Percentiles rank a stretch among this genome's conserved stretches.
Conservation (phyloP, 2,888 invertebrate species). For the Chrysolina oricalcia region DNA sequence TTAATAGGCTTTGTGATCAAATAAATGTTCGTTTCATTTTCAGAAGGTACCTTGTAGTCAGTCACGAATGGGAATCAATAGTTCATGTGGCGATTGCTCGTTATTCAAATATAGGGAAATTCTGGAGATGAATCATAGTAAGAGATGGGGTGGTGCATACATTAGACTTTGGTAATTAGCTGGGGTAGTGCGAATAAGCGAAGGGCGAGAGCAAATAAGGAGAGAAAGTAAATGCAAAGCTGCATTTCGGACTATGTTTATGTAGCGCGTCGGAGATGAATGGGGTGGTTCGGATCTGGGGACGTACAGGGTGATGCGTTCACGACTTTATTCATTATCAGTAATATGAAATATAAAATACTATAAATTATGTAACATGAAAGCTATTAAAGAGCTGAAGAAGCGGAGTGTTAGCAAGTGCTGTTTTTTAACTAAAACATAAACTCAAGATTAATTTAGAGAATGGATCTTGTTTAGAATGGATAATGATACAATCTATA, state of each 20-base stretch:
- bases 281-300: slow-evolving; percentile 50
- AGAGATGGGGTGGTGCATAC: slow-evolving; percentile 50
- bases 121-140: slow-evolving; percentile 48
- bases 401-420: too few species aligned
- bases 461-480: too few species aligned
- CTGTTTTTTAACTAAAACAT: too few species aligned
- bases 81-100: not conserved
- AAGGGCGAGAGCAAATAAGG: slow-evolving; percentile 50
- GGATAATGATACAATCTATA: too few species aligned
- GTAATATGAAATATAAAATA: too few species aligned
- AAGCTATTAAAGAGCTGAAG: too few species aligned
- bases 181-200: slow-evolving; percentile 48
- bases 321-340: too few species aligned
- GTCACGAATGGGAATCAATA: not conserved
- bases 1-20: not conserved
- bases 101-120: slow-evolving; percentile 29
- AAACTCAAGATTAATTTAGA: too few species aligned
- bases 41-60: not conserved
- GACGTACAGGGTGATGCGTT: slow-evolving; percentile 26
- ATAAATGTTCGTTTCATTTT: not conserved
- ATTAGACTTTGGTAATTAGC: slow-evolving; percentile 51
- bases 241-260: slow-evolving; percentile 60
- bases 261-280: slow-evolving; percentile 55
- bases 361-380: too few species aligned
- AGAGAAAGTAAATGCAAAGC: slow-evolving; percentile 55